A percentile compares a stretch with the other conserved stretches of the same genome.
phyloP scores from a whole-genome alignment of 1,140 invertebrate genomes.

The Gonioctena quinquepunctata region DNA sequence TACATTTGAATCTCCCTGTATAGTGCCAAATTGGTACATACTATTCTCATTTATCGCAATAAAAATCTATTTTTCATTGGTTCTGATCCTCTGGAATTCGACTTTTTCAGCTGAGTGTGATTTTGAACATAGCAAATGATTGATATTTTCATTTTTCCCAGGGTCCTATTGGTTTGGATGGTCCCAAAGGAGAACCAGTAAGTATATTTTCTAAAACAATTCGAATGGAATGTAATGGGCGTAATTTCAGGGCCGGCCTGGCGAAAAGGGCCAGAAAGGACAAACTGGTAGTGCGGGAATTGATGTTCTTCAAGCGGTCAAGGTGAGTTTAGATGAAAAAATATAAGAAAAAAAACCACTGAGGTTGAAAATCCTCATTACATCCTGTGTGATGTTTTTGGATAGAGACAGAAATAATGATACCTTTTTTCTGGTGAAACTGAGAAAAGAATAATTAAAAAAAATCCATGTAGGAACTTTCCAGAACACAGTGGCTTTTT shows the following conservation, averaged over 20 bases:
- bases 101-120: neutral
- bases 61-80: no score
- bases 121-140: neutral
- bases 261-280: constrained; percentile 86
- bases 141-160: constrained; percentile 52
- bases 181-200: constrained; percentile 91
- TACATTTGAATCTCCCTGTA: no score
- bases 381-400: no score
- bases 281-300: constrained; percentile 84
- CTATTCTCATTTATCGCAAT: no score
- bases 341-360: no score
- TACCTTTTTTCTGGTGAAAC: no score
- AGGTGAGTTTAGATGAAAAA: constrained; percentile 65
- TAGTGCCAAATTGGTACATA: no score
- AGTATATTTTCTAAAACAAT: constrained; percentile 56
- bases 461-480: no score
- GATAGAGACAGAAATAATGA: no score
- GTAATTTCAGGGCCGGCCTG: constrained; percentile 75
- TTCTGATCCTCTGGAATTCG: neutral
- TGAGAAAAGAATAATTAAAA: no score
- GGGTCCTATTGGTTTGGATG: constrained; percentile 92
- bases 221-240: neutral
- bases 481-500: no score
- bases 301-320: constrained; percentile 87
- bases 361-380: no score